Base-by-base conservation (phyloP, 2,888 invertebrate species). In the Ptycholaimellus sp. region DNA sequence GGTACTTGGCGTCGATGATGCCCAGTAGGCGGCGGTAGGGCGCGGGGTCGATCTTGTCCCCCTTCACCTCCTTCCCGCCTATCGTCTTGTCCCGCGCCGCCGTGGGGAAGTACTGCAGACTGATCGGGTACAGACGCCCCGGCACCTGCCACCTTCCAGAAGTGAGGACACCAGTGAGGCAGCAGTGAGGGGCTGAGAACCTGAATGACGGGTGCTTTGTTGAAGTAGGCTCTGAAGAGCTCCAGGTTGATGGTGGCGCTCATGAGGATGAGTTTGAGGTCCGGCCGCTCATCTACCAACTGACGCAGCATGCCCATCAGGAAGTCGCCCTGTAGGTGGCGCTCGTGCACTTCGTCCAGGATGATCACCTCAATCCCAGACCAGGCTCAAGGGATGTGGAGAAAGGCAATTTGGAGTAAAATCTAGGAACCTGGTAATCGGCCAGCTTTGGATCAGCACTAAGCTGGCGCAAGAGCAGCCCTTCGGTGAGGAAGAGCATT, bases 201-300 rank as follows among this genome's bases (percentile, higher is more conserved):
- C 66, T 81, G 73, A 48, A 85, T 71, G 35, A 82, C 71, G 40
- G 72, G 72, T 30, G 80, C 79, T 30, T 72, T 68, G 56, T 81
- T 76, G 52, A 96, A 96, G 59, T 85, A 96, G 46, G 72, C 68
- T 43, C 73, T 71, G 59, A 93, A 96, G n/a, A 96, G 65, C 46
- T 82, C 71, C 20, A 93, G 74, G 62, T 99, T 96, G 39, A 96
- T 93, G 1, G 96, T 96, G 13, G 96, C 96, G 0, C 90, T 90
- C 96, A 99, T 99, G 0, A 99, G 70, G 30, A 90, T 74, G 9
- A 68, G 58, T 61, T 87, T 90, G 18, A 93, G 66, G 51, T 83
- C 72, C 6, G 49, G 45, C 34, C 79, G 67, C 50, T 76, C 76
- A 23, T 75, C 71, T 33, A 85, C 66, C 7, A 96, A 63, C 58